Evolutionary conservation across 2,113 vertebrate species (phyloP).

Genomic region (Ivindomyrus marchei): DNA sequence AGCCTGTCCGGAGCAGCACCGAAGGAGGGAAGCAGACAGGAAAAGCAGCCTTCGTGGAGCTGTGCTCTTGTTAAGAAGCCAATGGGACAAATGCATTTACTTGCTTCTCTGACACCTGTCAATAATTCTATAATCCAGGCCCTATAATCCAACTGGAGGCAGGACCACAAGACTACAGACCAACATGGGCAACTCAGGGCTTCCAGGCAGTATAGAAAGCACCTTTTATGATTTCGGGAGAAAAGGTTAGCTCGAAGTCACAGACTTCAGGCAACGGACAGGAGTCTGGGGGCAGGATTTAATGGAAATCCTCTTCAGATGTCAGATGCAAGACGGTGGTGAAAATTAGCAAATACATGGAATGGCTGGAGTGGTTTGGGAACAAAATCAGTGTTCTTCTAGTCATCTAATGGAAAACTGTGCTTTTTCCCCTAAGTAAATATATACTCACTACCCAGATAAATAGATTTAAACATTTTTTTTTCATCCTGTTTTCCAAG

Average conservation of each 20-base stretch:
- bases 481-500: not conserved
- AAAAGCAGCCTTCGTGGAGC: conserved; percentile 33
- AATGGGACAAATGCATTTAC: conserved; percentile 46
- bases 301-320: not conserved
- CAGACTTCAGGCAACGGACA: not conserved
- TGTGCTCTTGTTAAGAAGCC: conserved; percentile 34
- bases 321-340: not conserved
- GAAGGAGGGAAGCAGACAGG: conserved; percentile 56
- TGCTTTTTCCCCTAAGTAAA: not conserved
- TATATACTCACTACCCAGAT: not conserved
- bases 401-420: not conserved
- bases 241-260: not conserved
- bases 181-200: not conserved
- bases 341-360: not conserved
- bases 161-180: not conserved
- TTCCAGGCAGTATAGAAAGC: not conserved
- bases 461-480: not conserved
- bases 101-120: not conserved
- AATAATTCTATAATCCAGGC: not conserved
- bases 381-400: not conserved
- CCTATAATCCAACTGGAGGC: not conserved
- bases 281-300: not conserved
- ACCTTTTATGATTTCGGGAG: not conserved
- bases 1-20: conserved; percentile 20
- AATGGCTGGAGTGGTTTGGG: not conserved